Base-by-base conservation (phyloP, 1,140 invertebrate genomes). In the Drosophila biarmipes region DNA sequence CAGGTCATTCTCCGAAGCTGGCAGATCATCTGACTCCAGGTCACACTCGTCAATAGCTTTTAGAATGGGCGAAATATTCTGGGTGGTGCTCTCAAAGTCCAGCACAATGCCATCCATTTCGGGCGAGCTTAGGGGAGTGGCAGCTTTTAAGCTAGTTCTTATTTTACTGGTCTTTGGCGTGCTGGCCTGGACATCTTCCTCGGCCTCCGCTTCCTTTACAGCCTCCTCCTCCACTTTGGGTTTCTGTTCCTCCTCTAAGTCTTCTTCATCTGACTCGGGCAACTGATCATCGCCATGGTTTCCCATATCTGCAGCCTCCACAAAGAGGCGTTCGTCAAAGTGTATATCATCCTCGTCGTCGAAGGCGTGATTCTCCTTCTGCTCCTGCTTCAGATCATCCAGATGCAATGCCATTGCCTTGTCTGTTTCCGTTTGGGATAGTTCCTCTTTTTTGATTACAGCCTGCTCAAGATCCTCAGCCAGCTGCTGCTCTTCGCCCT, bases 301-400 rank as follows among this genome's bases (percentile, higher is more conserved):
- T 15, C 42, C 24, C 11, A 89, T 57, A 15, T 79, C 62, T 12
- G 53, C 73, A 2, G 67, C 69, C 45, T 91, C 90, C 6, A 90
- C 85, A 61, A 91, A 91, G 4, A 91, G 56, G 21, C 90, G 85
- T 48, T 84, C 85, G 72, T 91, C 90, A 52, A 91, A 91, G 42
- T 91, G 86, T 53, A 90, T 89, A 10, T 91, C 85, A 17, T 78
- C 81, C 11, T 89, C 84, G n/a, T 80, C 81, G 4, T 89, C 79
- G 10, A 69, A 57, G 0, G 42, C 51, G 1, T 66, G 45, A 34
- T 80, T 69, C 42, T 89, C 73, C 34, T 80, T 86, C 7, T 73
- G 71, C 43, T 43, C 37, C 17, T 57, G 45, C 11, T 69, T 29
- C 2, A 21, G 24, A 8, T 51, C 42, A 14, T 24, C 24, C 24